phyloP scores from a whole-genome alignment of 1,140 invertebrate genomes.

The Rhysida immarginata region DNA sequence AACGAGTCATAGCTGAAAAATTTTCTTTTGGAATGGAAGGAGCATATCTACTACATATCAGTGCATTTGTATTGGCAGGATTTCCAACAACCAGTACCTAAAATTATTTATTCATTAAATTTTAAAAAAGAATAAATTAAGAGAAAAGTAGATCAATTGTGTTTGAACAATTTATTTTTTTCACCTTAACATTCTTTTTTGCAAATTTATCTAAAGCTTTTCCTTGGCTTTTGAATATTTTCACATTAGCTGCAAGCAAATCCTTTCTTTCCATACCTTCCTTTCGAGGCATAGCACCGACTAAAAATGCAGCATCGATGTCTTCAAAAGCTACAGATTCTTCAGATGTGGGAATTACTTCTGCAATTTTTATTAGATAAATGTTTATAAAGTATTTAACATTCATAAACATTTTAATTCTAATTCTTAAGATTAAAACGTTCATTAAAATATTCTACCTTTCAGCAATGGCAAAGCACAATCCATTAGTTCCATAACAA shows the following conservation, averaged over 20 bases:
- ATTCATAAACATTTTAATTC: no score
- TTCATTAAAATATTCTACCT: slow-evolving; percentile 31
- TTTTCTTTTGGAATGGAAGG: slow-evolving; percentile 92
- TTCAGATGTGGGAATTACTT: slow-evolving; percentile 73
- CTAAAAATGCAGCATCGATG: slow-evolving; percentile 93
- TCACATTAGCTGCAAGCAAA: slow-evolving; percentile 86
- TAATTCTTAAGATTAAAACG: no score
- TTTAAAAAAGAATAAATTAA: no score
- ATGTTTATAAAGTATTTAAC: no score
- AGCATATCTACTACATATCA: slow-evolving; percentile 92
- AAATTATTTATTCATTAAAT: no score
- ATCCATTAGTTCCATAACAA: slow-evolving; percentile 93
- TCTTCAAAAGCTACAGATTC: slow-evolving; percentile 83
- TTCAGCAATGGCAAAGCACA: slow-evolving; percentile 81
- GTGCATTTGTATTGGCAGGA: slow-evolving; percentile 97
- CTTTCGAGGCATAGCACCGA: slow-evolving; percentile 94
- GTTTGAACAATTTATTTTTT: no score
- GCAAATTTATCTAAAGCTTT: slow-evolving; percentile 82
- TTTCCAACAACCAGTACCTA: slow-evolving; percentile 91
- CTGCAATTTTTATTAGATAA: no score
- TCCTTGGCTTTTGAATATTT: slow-evolving; percentile 92
- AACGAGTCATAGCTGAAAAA: slow-evolving; percentile 93
- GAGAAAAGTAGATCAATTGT: no score
- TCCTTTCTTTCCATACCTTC: slow-evolving; percentile 99
- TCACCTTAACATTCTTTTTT: slow-evolving; percentile 90